Base-by-base conservation (phyloP, 1,140 invertebrate species). In the Drosophila malerkotliana region DNA sequence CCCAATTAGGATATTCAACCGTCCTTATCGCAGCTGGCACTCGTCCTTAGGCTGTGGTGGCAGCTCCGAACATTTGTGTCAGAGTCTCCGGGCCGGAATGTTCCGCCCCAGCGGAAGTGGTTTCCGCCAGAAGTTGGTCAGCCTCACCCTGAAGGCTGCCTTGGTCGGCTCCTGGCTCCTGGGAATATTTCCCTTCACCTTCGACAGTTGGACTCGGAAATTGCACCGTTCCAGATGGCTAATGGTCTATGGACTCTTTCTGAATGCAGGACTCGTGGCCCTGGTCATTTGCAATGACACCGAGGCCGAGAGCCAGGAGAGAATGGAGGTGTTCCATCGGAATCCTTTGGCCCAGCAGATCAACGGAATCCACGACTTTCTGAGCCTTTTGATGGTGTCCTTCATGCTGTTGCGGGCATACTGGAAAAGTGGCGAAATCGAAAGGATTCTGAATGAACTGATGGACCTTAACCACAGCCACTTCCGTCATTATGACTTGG, bases 151-250 rank as follows among this genome's bases (percentile, higher is more conserved):
- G 0, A 62, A 37, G 28, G 28, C 48, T 1, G 21, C 39, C 15
- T 39, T 79, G 0, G 72, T 64, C 14, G 10, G n/a, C 0, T 83
- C 80, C 5, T 63, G 66, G 57, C 14, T 47, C 6, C 47, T 84
- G n/a, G 81, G 80, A 0, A 10, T 84, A 21, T 57, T 84, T 26
- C 80, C 77, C 1, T 85, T 73, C 30, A 48, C 34, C 10, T 80
- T 59, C 15, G 6, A 32, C 9, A 6, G 14, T 5, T 45, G 49
- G 9, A 57, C 4, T 2, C 39, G 32, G 4, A 37, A 56, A 37
- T 1, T 84, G 9, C 28, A 5, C 6, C 32, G 32, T 4, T 77
- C 62, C 0, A 24, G n/a, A 15, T 73, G 67, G 52, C 24, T 77
- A 2, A 8, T 63, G 8, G 32, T 3, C 8, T 79, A 76, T 21